Conservation (phyloP, 2,888 invertebrate genomes). For the Prenolepis imparis region DNA sequence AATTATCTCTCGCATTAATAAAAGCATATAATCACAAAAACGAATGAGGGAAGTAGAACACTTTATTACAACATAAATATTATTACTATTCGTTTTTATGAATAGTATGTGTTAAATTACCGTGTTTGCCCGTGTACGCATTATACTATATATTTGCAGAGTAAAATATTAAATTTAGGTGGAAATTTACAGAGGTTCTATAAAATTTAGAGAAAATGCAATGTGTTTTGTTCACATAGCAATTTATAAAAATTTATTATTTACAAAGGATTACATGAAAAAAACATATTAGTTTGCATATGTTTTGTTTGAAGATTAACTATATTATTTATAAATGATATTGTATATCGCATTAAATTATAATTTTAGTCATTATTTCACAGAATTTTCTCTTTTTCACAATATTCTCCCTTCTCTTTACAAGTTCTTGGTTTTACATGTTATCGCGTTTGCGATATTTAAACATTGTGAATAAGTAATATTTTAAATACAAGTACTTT, state of each 20-base stretch:
- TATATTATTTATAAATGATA: background rate
- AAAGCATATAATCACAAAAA: background rate
- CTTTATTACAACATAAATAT: background rate
- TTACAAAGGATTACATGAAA: background rate
- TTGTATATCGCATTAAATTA: background rate
- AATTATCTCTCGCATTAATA: slow-evolving; percentile 5
- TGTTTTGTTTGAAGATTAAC: background rate
- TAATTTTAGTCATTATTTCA: background rate
- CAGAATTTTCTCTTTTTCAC: background rate
- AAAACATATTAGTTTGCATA: background rate
- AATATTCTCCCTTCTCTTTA: background rate
- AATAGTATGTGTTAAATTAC: background rate
- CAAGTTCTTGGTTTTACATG: background rate
- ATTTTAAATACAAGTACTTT: slow-evolving; percentile 15
- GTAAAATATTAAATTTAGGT: slow-evolving; percentile 29
- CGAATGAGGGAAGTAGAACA: background rate
- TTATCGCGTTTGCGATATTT: background rate
- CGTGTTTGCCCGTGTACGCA: background rate
- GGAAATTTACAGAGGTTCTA: background rate
- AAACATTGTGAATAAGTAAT: slow-evolving; percentile 51
- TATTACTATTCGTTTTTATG: slow-evolving; percentile 15
- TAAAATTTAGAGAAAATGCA: background rate
- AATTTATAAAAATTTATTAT: slow-evolving; percentile 36
- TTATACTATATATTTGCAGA: background rate
- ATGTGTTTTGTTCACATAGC: slow-evolving; percentile 10